Base-by-base conservation (phyloP, 2,888 invertebrate species). In the Lamproptera curius region DNA sequence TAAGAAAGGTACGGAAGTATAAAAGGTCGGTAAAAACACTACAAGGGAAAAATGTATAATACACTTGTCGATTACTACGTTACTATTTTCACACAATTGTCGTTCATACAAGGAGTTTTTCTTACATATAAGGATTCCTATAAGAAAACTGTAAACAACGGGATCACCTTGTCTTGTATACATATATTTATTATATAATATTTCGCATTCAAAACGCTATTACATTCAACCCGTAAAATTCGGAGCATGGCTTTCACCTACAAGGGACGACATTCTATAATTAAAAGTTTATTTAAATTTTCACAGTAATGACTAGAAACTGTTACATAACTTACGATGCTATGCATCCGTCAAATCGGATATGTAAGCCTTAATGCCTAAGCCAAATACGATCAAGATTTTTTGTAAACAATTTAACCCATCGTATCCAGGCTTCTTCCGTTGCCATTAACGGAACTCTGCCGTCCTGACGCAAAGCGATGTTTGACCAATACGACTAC, bases 1-100 rank as follows among this genome's bases (percentile, higher is more conserved):
- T 43, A 43, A 72, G 63, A 74, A 70, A 73, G 65, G 67, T 70
- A 67, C 59, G 61, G 75, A 81, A 76, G 84, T 84, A 83, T 73
- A 82, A 85, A 84, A 85, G 75, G 75, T 76, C 69, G 65, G 80
- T 84, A 84, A 76, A 85, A 85, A 85, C 66, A 76, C 83, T 83
- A 83, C 72, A 60, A 78, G 76, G 62, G 57, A 69, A 75, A n/a
- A 65, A 69, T 79, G 67, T 79, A 80, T 71, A 76, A 71, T 80
- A 79, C 75, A 74, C 67, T 43, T 23, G 62, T 53, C 59, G 61
- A 58, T 52, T 41, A 52, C 50, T 55, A 55, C 46, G 42, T 57
- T 57, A 60, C 58, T 63, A 64, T 61, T 60, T 52, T 61, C 47
- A 62, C 55, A 59, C 64, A 71, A 67, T 65, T 85, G 81, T 85